Conservation (phyloP, 2,113 vertebrate species). For the Anolis sagrei region DNA sequence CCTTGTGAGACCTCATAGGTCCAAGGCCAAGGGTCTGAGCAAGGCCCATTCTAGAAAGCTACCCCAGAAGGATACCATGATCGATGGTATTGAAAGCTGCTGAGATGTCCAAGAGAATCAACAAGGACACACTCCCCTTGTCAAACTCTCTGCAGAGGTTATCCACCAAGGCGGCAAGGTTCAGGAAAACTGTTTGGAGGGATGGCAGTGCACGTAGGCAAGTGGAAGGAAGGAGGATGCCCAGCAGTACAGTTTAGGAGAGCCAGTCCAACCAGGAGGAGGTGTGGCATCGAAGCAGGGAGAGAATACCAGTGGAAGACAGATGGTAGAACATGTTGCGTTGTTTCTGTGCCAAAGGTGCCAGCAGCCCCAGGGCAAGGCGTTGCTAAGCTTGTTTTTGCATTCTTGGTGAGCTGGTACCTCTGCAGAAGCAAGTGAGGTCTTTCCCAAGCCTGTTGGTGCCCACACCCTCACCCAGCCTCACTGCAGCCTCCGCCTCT, state of each 20-base stretch:
- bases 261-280: too few species aligned
- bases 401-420: neutral
- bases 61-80: too few species aligned
- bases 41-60: too few species aligned
- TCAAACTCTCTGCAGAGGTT: too few species aligned
- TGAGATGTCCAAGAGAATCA: too few species aligned
- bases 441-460: neutral
- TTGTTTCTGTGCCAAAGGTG: neutral
- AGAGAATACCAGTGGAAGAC: neutral
- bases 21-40: too few species aligned
- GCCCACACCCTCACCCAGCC: neutral
- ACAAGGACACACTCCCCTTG: too few species aligned
- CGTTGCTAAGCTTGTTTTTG: neutral
- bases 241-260: neutral
- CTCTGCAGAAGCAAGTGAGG: neutral
- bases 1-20: too few species aligned
- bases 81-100: too few species aligned
- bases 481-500: slow-evolving; percentile 2
- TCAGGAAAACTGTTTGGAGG: too few species aligned
- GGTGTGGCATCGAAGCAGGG: neutral
- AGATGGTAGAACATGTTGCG: neutral
- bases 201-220: too few species aligned
- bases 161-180: too few species aligned
- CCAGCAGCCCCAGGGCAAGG: slow-evolving; percentile 21
- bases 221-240: neutral